A percentile compares a stretch with the other conserved stretches of the same genome.
phyloP scores from a whole-genome alignment of 1,140 invertebrate genomes.

The Drosophila micromelanica region DNA sequence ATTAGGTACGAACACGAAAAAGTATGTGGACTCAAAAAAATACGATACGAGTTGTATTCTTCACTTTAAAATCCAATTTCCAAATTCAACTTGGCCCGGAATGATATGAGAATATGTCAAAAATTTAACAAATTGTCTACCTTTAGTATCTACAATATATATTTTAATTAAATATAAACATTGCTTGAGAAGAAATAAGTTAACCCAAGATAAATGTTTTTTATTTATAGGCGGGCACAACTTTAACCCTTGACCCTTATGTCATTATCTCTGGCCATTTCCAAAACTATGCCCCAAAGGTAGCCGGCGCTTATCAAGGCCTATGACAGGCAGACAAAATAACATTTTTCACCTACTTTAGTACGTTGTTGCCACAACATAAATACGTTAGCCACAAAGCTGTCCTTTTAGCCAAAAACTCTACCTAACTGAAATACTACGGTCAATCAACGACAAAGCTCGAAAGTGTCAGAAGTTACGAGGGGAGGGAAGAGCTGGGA shows the following conservation, averaged over 20 bases:
- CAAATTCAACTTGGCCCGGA: no score
- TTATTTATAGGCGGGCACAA: slow-evolving; percentile 12
- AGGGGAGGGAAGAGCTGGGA: no score
- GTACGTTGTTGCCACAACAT: slow-evolving; percentile 33
- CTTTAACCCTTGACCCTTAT: slow-evolving; percentile 27
- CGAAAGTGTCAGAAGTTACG: no score
- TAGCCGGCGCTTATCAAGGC: slow-evolving; percentile 24
- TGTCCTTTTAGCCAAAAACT: slow-evolving; percentile 2
- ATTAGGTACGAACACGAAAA: no score
- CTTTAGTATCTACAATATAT: background rate
- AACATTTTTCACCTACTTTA: slow-evolving; percentile 49
- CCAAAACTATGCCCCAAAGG: slow-evolving; percentile 30
- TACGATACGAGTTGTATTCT: no score
- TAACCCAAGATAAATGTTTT: slow-evolving; percentile 8
- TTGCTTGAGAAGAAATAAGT: background rate
- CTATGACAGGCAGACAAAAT: slow-evolving; percentile 12
- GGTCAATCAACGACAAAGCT: slow-evolving; percentile 41
- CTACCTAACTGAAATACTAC: slow-evolving; percentile 36
- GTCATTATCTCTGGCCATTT: slow-evolving; percentile 37
- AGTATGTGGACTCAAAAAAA: no score
- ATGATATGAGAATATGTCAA: no score
- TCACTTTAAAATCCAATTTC: no score
- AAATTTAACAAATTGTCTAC: no score
- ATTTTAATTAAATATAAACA: background rate
- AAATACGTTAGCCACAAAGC: slow-evolving; percentile 44